Evolutionary conservation across 2,797 vertebrate species (phyloP).

Genomic region (Morelia viridis): DNA sequence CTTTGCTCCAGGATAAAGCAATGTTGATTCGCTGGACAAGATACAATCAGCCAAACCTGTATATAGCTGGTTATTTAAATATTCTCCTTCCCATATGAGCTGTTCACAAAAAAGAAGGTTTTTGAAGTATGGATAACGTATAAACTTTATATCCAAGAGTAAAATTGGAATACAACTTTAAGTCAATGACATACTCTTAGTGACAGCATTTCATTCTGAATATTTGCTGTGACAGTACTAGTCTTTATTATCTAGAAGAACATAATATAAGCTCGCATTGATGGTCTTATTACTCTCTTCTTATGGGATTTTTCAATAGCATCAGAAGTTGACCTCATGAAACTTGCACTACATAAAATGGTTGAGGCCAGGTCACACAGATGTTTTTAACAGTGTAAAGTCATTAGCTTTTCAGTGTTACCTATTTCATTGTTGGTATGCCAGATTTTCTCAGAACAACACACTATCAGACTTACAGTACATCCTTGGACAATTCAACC

Average conservation of each 20-base stretch:
- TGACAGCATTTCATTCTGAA: neutral
- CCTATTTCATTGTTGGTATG: neutral
- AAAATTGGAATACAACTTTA: neutral
- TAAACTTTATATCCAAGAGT: neutral
- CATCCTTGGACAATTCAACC: neutral
- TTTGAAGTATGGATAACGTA: neutral
- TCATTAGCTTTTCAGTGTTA: neutral
- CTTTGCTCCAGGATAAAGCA: neutral
- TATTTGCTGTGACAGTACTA: neutral
- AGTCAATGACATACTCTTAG: neutral
- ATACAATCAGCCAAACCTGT: too few relatives aligned
- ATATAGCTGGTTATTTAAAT: neutral
- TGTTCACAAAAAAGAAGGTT: neutral
- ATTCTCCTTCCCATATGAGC: neutral
- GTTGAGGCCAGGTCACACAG: neutral
- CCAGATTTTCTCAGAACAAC: neutral
- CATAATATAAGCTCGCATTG: neutral
- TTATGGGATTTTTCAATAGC: neutral
- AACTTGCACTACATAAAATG: neutral
- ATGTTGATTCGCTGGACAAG: neutral
- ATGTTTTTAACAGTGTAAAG: neutral
- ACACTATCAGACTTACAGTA: neutral
- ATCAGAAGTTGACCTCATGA: neutral
- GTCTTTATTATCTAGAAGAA: neutral
- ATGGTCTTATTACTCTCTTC: neutral